Evolutionary conservation across 2,113 vertebrate species (phyloP).

Genomic region (Leptodactylus fuscus): DNA sequence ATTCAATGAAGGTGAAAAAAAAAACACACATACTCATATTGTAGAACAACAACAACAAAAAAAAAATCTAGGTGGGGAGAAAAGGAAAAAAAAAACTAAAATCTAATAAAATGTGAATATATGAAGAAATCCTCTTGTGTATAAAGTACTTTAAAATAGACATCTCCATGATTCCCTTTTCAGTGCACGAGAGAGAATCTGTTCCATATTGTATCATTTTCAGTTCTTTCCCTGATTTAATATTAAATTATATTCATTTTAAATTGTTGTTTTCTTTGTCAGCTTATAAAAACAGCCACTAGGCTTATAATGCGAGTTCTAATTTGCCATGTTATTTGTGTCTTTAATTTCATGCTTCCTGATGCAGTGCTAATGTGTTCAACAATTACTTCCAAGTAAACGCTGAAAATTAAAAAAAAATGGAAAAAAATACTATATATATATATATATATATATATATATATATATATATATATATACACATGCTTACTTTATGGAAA

Average conservation of each 20-base stretch:
- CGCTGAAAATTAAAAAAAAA: too few relatives aligned
- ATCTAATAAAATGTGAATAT: not conserved
- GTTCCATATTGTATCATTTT: not conserved
- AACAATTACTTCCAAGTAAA: conserved; percentile 69
- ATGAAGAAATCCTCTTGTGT: not conserved
- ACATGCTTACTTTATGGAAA: too few relatives aligned
- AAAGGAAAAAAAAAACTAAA: too few relatives aligned
- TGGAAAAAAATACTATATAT: too few relatives aligned
- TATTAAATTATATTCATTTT: conserved; percentile 50
- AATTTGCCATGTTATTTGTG: conserved; percentile 68
- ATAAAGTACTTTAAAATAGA: not conserved
- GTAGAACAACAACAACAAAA: too few relatives aligned
- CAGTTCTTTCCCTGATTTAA: conserved; percentile 18
- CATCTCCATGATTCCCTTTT: not conserved
- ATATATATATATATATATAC: too few relatives aligned
- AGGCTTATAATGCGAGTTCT: conserved; percentile 64
- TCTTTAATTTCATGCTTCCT: conserved; percentile 70
- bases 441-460: too few relatives aligned
- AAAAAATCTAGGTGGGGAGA: too few relatives aligned
- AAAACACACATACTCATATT: too few relatives aligned
- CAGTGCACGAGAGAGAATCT: too few relatives aligned
- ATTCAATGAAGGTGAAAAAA: too few relatives aligned
- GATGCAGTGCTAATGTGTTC: conserved; percentile 73
- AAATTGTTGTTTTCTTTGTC: conserved; percentile 53
- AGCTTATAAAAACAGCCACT: conserved; percentile 62